Percentiles rank a stretch among this genome's conserved stretches.
phyloP scores from a whole-genome alignment of 2,797 vertebrate genomes.

The Chelonia mydas region DNA sequence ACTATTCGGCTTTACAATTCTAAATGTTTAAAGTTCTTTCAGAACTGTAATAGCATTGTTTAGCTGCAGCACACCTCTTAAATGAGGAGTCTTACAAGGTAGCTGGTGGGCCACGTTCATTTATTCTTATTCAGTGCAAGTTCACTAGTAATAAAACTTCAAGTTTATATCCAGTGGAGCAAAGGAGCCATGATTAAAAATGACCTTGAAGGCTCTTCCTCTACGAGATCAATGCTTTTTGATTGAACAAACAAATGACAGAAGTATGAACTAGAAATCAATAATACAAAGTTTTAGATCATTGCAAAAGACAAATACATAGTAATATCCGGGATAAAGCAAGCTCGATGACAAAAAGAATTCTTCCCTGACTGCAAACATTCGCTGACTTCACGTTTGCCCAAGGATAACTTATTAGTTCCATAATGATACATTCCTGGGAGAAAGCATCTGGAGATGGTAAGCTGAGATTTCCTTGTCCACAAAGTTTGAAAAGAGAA shows the following conservation, averaged over 20 bases:
- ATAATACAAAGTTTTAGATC: not conserved
- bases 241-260: not conserved
- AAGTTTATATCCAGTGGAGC: not conserved
- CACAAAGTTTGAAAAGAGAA: conserved; percentile 10
- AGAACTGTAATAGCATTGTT: not conserved
- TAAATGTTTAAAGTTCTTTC: not conserved
- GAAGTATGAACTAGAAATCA: not conserved
- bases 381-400: not conserved
- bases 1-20: not conserved
- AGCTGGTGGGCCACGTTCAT: not conserved
- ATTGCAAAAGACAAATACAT: not conserved
- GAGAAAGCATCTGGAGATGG: not conserved
- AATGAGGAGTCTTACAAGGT: not conserved
- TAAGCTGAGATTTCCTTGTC: not conserved
- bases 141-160: not conserved
- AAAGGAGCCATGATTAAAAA: not conserved
- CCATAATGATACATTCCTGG: not conserved
- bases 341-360: not conserved
- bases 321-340: not conserved
- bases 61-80: not conserved
- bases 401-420: not conserved
- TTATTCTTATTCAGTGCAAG: not conserved
- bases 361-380: not conserved
- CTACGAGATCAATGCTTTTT: not conserved
- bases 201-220: not conserved